Conservation (phyloP, 2,888 invertebrate species). For the Chaetogeoica ovagalla region DNA sequence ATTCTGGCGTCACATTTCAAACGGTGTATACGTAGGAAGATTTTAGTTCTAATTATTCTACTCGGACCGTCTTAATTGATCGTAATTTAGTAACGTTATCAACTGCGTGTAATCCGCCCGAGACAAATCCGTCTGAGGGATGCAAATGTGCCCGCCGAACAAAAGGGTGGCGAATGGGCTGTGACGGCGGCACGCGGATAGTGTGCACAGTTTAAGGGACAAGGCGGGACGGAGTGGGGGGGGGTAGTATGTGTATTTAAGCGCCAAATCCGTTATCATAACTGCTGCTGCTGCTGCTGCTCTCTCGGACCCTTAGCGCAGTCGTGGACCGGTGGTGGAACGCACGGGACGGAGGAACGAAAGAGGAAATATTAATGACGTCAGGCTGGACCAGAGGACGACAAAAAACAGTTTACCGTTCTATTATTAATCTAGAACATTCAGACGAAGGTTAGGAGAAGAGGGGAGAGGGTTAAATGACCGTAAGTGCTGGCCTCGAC, state of each 20-base stretch:
- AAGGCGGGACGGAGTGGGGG: not conserved
- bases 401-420: constrained; percentile 53
- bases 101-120: constrained; percentile 23
- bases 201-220: too few species aligned
- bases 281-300: constrained; percentile 41
- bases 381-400: constrained; percentile 45
- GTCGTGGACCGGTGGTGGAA: not conserved
- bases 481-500: constrained; percentile 53
- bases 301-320: constrained; percentile 41
- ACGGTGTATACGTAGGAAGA: constrained; percentile 7
- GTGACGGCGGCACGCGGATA: too few species aligned
- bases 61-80: constrained; percentile 44
- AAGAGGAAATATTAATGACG: constrained; percentile 51
- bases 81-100: constrained; percentile 37
- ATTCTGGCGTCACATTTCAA: not conserved
- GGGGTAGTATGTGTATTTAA: constrained; percentile 33
- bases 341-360: not conserved
- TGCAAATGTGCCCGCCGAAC: constrained; percentile 12
- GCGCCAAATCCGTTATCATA: constrained; percentile 50
- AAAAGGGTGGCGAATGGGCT: not conserved
- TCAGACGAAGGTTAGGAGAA: constrained; percentile 48
- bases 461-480: constrained; percentile 50
- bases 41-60: constrained; percentile 20
- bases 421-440: constrained; percentile 53
- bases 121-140: constrained; percentile 42